Percentiles rank a stretch among this genome's conserved stretches.
These are phyloP conservation scores for Schizaphis graminum DNA, from an alignment of 2,888 invertebrate genomes.

Conservation along the genomic window DNA sequence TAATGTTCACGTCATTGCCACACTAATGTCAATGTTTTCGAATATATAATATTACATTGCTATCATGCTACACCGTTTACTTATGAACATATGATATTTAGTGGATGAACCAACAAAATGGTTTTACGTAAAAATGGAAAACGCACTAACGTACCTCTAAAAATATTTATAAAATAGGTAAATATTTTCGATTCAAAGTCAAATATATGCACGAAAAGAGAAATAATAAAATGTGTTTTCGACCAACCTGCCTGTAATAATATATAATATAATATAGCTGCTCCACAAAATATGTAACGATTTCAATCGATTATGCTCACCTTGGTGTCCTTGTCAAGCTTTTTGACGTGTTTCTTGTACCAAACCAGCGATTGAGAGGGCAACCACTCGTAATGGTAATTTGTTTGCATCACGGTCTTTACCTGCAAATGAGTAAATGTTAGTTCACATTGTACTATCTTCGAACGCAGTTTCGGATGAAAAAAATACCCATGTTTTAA, in stretches of 20 bases:
- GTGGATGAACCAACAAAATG: not conserved
- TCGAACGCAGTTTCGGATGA: not conserved
- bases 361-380: constrained; percentile 71
- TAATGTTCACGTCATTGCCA: not conserved
- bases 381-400: constrained; percentile 71
- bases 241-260: not conserved
- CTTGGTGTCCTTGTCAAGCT: constrained; percentile 71
- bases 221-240: not conserved
- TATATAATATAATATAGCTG: not conserved
- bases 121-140: not conserved
- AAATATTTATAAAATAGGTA: not conserved
- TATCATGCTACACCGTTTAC: not conserved
- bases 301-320: constrained; percentile 66
- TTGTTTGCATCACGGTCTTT: constrained; percentile 26
- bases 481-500: not conserved
- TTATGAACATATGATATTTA: not conserved
- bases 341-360: constrained; percentile 71
- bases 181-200: not conserved
- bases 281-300: not conserved
- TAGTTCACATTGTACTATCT: not conserved
- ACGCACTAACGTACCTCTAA: not conserved
- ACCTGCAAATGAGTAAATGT: constrained; percentile 22
- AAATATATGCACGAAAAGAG: not conserved
- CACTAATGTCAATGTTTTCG: not conserved
- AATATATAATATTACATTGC: not conserved